phyloP scores from a whole-genome alignment of 1,140 invertebrate species.

The Sitobion miscanthi region DNA sequence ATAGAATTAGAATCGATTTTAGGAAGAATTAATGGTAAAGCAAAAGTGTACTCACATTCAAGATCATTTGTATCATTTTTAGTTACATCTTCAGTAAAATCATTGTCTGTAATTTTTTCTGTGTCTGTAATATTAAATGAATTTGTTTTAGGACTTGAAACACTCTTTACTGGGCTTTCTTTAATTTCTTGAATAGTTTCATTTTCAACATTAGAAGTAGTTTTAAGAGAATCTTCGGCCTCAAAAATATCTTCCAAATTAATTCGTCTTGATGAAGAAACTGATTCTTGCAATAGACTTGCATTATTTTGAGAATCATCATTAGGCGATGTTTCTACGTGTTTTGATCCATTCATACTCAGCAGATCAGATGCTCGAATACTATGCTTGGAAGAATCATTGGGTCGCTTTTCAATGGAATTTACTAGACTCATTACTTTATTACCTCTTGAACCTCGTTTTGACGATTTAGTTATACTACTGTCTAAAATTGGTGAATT shows the following conservation, averaged over 20 bases:
- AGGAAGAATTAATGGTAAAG: neutral
- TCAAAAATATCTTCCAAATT: slow-evolving; percentile 43
- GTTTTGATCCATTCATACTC: slow-evolving; percentile 6
- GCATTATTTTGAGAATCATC: neutral
- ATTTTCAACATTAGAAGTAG: neutral
- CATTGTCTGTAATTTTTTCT: neutral
- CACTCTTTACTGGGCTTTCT: neutral
- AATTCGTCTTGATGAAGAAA: slow-evolving; percentile 20
- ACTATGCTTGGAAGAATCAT: slow-evolving; percentile 9
- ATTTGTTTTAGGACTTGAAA: neutral
- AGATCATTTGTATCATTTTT: neutral
- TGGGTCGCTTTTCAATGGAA: slow-evolving; percentile 36
- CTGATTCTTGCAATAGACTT: neutral
- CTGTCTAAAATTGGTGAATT: slow-evolving; percentile 46
- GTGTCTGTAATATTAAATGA: neutral
- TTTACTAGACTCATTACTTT: slow-evolving; percentile 48
- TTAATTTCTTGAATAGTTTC: neutral
- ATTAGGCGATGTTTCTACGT: neutral
- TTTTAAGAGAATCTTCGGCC: slow-evolving; percentile 47
- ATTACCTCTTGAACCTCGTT: slow-evolving; percentile 49
- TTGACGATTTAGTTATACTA: slow-evolving; percentile 17
- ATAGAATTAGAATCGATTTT: neutral
- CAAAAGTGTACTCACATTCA: neutral
- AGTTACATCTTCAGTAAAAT: neutral
- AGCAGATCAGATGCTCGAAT: slow-evolving; percentile 43